phyloP scores from a whole-genome alignment of 30 jellyfish, hydroid and myxozoan genomes.

The Aurelia coerulea region DNA sequence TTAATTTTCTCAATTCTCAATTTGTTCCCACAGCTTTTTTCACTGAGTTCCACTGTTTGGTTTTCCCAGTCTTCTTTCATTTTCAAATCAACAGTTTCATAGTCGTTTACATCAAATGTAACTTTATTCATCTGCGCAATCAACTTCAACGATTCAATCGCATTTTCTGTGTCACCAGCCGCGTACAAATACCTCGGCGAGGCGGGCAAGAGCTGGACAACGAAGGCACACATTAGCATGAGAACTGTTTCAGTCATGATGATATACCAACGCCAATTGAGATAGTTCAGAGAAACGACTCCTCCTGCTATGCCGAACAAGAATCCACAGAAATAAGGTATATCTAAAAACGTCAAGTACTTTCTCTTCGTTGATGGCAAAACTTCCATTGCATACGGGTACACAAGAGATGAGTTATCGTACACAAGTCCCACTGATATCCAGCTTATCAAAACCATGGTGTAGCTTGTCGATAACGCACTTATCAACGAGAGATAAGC shows the following conservation, averaged over 20 bases:
- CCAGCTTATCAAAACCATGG: neutral
- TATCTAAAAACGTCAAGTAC: neutral
- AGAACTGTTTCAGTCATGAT: neutral
- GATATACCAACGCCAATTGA: neutral
- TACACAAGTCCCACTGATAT: neutral
- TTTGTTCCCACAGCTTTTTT: too few relatives aligned
- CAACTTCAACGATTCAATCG: neutral
- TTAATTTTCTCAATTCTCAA: too few relatives aligned
- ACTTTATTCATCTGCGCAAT: neutral
- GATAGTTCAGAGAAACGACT: neutral
- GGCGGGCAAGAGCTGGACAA: neutral
- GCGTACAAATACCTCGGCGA: constrained; percentile 1
- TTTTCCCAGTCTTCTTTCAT: too few relatives aligned
- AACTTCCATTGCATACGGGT: constrained; percentile 1
- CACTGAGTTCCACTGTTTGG: too few relatives aligned
- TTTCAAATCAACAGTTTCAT: neutral
- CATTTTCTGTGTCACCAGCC: neutral
- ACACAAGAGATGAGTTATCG: neutral
- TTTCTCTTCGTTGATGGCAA: neutral
- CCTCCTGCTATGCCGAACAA: neutral
- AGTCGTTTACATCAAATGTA: neutral
- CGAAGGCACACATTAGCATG: neutral
- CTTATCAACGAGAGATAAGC: neutral
- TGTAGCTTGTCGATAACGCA: neutral
- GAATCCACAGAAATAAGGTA: neutral